A percentile compares a stretch with the other conserved stretches of the same genome.
phyloP scores from a whole-genome alignment of 2,113 vertebrate genomes.

The Etheostoma spectabile region DNA sequence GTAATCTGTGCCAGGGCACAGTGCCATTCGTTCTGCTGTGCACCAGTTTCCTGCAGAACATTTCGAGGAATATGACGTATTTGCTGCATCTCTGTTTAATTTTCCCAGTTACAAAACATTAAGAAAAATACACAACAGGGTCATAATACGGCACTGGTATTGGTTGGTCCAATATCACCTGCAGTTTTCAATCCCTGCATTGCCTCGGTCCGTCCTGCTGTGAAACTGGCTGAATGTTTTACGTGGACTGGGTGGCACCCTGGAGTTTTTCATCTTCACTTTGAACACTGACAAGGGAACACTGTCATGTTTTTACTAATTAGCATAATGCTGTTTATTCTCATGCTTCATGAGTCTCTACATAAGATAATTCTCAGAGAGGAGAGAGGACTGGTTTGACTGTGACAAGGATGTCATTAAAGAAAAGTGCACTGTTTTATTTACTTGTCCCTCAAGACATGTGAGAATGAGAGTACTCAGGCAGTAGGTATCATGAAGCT shows the following conservation, averaged over 20 bases:
- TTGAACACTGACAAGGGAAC: conserved; percentile 19
- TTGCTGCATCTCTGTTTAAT: conserved; percentile 20
- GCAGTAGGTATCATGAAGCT: conserved; percentile 21
- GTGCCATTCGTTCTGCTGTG: conserved; percentile 20
- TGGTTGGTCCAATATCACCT: conserved; percentile 5
- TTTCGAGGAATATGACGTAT: conserved; percentile 21
- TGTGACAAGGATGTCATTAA: conserved; percentile 1
- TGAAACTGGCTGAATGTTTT: conserved; percentile 57
- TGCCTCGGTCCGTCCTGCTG: conserved; percentile 45
- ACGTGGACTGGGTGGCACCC: conserved; percentile 43
- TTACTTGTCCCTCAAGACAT: conserved; percentile 27
- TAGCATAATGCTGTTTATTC: conserved; percentile 27
- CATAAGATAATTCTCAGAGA: background rate
- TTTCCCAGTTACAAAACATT: conserved; percentile 17
- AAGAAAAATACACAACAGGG: background rate
- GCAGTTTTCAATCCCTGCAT: background rate
- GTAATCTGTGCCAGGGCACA: background rate
- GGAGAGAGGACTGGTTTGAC: conserved; percentile 28
- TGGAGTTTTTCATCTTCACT: conserved; percentile 75
- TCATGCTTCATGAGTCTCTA: background rate
- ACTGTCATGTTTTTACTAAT: conserved; percentile 3
- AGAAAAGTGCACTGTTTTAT: conserved; percentile 36
- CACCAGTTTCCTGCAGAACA: conserved; percentile 61
- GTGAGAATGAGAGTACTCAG: conserved; percentile 13
- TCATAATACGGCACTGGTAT: conserved; percentile 1